These are phyloP conservation scores for Actinopyga echinites DNA, from an alignment of 53 echinoderm and acorn worm genomes.

Conservation along the genomic window DNA sequence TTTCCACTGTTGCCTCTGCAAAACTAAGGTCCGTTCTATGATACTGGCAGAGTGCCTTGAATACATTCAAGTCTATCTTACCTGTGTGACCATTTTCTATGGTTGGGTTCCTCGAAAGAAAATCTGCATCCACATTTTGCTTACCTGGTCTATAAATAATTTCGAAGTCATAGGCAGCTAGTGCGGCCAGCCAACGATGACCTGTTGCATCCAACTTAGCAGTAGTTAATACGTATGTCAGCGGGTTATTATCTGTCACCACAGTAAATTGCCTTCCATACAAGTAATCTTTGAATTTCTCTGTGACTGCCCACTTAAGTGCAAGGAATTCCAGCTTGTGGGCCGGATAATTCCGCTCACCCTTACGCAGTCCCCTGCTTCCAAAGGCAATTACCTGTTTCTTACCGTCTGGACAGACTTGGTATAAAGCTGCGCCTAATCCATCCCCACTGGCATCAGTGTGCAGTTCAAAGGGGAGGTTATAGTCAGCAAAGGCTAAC, in stretches of 20 bases:
- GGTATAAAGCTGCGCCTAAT: conserved; percentile 28
- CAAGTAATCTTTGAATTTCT: too few species aligned
- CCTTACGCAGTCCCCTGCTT: background rate
- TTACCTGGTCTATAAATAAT: conserved; percentile 48
- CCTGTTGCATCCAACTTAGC: too few species aligned
- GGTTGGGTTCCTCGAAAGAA: conserved; percentile 43
- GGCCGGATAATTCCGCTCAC: conserved; percentile 7
- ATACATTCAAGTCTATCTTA: background rate
- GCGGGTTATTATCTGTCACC: too few species aligned
- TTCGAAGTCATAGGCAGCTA: conserved; percentile 8
- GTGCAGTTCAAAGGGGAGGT: background rate
- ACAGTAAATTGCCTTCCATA: conserved; percentile 46
- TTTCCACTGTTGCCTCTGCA: background rate
- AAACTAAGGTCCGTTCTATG: background rate
- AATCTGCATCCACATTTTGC: conserved; percentile 42
- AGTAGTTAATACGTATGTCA: conserved; percentile 47
- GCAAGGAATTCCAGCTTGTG: too few species aligned
- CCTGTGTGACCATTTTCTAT: background rate
- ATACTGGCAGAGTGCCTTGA: background rate
- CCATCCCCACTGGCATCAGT: conserved; percentile 30
- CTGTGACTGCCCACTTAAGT: too few species aligned
- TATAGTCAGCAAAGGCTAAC: conserved; percentile 15
- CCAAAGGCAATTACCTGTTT: conserved; percentile 19
- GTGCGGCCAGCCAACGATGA: conserved; percentile 49
- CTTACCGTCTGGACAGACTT: conserved; percentile 2